Evolutionary conservation across 2,797 vertebrate species (phyloP), one percentile per base, ranked within the genome.

Genomic region (Echeneis naucrates): DNA sequence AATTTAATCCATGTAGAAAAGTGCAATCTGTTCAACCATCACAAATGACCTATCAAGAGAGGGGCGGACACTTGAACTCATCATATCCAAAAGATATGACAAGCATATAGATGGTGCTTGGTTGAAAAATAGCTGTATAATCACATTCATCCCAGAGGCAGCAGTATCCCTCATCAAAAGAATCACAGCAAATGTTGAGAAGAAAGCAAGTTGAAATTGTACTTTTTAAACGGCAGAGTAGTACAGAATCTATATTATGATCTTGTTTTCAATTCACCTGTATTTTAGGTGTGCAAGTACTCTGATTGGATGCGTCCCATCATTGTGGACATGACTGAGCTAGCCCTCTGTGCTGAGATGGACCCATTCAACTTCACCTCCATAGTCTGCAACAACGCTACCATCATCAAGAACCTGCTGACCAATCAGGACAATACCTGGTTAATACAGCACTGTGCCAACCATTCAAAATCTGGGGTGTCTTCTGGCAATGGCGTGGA

Each of bases 381-480:
- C 53, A 88, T 85, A 53, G 93, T 95, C 45, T 96, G 95, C 69
- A 16, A 67, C 66, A 93, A 94, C 33, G 27, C 19, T 0, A 90
- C 88, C 0, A 69, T 95, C 58, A 80, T 95, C 16, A 78, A 90
- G 44, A 95, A 94, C 80, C 84, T 95, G 62, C 48, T 96, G 60
- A 87, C 91, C 64, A 95, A 95, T 81, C 91, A 90, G 73, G 94
- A 95, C 85, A 96, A 95, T 75, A 87, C 85, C 33, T 95, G 94
- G 95, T 74, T 96, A 24, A 56, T 93, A 45, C 60, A 89, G 27
- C 78, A 93, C 74, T 96, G 95, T 45, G 58, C 79, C 52, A 94
- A 94, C 82, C 37, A 80, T 38, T 90, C 92, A 27, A 23, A 40
- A 0, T 10, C 45, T 4, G 84, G 58, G 2, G 32, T 52, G 3